Base-by-base conservation (phyloP, 2,797 vertebrate genomes). In the Mus caroli region DNA sequence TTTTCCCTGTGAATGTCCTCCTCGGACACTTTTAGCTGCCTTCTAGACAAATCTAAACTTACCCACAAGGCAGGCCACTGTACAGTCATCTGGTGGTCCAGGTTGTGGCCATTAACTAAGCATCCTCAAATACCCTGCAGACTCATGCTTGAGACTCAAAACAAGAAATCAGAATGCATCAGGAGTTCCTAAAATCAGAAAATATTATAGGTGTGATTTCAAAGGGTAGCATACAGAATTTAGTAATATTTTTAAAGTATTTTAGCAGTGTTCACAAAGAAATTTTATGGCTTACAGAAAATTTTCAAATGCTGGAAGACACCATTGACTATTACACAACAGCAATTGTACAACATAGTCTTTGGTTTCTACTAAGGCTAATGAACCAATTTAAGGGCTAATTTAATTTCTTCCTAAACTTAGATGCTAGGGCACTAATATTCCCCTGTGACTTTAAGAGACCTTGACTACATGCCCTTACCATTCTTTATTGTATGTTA, bases 191-290 rank as follows among this genome's bases (percentile, higher is more conserved):
- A 24, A 54, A 37, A 69, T 26, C 50, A 86, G 6, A 78, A 91
- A 34, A 11, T 52, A 31, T 50, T 78, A 0, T 37, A 14, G 28
- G 62, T 64, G 31, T 73, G 9, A 34, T 96, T 88, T 88, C 77
- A 83, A 91, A 14, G 93, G 62, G 20, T 56, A n/a, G 12, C 52
- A 75, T 46, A 46, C 9, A 17, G 15, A 43, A 80, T 75, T 40
- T 78, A 69, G 9, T 46, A 88, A n/a, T 24, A 31, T 83, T 67
- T 24, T 67, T 52, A 83, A 73, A 56, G 83, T 34, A 40, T 62
- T 80, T 91, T 43, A 76, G 22, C 20, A 34, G 3, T 80, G 90
- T 90, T 90, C 83, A 60, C 67, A 37, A 77, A 92, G 19, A 71
- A 34, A 60, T 87, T 52, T 9, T 26, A 88, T 37, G n/a, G 31